Conservation (phyloP, 2,888 invertebrate species). For the Bibio marci region DNA sequence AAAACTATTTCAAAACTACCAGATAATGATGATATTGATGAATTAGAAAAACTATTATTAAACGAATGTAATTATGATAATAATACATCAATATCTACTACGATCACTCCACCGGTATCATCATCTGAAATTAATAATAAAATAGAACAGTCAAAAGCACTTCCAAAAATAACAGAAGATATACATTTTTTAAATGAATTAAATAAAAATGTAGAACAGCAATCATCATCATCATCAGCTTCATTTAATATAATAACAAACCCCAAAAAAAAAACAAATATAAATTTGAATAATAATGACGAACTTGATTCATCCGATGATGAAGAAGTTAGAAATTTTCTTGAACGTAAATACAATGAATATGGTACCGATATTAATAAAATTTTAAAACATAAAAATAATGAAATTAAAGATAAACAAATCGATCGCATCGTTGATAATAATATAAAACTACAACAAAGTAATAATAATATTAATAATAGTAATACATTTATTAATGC, state of each 20-base stretch:
- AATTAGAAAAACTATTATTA: constrained; percentile 19
- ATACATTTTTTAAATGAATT: no score
- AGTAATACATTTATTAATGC: neutral
- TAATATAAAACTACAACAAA: neutral
- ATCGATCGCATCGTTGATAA: constrained; percentile 18
- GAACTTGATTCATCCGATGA: constrained; percentile 59
- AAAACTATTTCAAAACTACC: no score
- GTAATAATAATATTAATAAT: no score
- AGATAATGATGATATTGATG: constrained; percentile 15
- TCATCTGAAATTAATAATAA: no score
- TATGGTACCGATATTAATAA: constrained; percentile 53
- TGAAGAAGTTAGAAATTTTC: constrained; percentile 55
- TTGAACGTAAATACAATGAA: constrained; percentile 54
- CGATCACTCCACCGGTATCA: constrained; percentile 3
- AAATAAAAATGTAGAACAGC: no score
- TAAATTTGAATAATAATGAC: no score
- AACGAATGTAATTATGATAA: constrained; percentile 5
- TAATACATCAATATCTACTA: neutral
- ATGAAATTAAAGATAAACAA: constrained; percentile 17
- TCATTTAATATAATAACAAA: no score
- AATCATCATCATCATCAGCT: no score
- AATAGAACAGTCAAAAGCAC: neutral
- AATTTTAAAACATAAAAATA: constrained; percentile 32
- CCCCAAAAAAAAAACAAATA: no score
- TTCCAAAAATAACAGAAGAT: no score